Evolutionary conservation across 2,113 vertebrate species (phyloP).

Genomic region (Planiliza haematocheilus): DNA sequence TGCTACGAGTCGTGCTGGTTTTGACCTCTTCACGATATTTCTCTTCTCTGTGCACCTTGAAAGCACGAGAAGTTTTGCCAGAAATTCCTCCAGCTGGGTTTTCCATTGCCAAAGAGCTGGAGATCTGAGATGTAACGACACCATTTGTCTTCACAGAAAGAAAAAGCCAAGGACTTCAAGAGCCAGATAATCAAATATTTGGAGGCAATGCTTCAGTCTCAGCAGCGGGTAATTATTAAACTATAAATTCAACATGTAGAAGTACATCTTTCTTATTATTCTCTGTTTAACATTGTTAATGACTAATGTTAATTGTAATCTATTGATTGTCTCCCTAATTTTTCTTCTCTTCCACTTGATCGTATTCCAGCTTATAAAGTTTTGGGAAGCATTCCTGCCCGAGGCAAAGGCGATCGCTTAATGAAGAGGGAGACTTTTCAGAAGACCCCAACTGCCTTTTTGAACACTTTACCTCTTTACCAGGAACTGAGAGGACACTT

Average conservation of each 20-base stretch:
- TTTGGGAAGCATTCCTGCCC: slow-evolving; percentile 97
- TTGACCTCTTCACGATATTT: neutral
- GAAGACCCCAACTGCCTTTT: slow-evolving; percentile 83
- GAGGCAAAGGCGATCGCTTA: slow-evolving; percentile 98
- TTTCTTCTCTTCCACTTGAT: slow-evolving; percentile 2
- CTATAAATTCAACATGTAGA: neutral
- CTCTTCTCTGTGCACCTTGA: neutral
- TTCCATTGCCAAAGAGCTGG: neutral
- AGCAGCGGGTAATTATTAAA: slow-evolving; percentile 89
- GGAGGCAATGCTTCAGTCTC: slow-evolving; percentile 90
- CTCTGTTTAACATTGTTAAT: neutral
- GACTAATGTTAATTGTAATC: neutral
- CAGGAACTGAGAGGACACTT: slow-evolving; percentile 75
- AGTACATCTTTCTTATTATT: neutral
- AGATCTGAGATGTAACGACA: neutral
- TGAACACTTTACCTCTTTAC: slow-evolving; percentile 86
- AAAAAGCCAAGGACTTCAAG: slow-evolving; percentile 95
- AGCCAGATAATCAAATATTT: slow-evolving; percentile 93
- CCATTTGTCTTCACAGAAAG: slow-evolving; percentile 85
- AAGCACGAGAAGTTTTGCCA: neutral
- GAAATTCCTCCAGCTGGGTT: neutral
- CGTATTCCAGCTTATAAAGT: slow-evolving; percentile 90
- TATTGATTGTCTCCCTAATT: neutral
- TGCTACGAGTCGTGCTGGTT: neutral
- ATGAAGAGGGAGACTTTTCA: slow-evolving; percentile 68